Percentiles rank a stretch among this genome's conserved stretches.
These are phyloP conservation scores for Halcyon smyrnensis DNA, from an alignment of 2,797 vertebrate species.

Conservation along the genomic window DNA sequence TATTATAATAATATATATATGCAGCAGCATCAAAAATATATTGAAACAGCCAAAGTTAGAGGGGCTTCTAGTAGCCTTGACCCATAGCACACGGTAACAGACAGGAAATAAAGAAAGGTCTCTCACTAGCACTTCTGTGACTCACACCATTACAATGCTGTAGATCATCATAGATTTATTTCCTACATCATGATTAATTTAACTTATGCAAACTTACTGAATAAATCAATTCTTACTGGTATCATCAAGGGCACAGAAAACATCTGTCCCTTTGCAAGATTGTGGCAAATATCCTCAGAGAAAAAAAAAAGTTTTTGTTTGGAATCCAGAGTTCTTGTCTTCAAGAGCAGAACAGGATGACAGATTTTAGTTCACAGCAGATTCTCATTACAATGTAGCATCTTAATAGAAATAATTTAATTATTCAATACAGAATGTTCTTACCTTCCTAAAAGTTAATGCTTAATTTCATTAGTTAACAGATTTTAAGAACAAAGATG, in stretches of 20 bases:
- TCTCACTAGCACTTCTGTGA: not conserved
- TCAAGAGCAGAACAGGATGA: not conserved
- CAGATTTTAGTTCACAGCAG: not conserved
- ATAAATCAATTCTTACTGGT: not conserved
- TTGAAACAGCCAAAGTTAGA: not conserved
- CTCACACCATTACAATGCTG: not conserved
- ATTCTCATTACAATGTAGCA: not conserved
- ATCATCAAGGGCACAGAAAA: not conserved
- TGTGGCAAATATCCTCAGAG: not conserved
- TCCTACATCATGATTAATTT: not conserved
- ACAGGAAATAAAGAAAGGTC: not conserved
- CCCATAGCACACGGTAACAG: not conserved
- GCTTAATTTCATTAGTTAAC: fast-evolving
- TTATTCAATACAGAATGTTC: not conserved
- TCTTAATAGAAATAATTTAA: constrained; percentile 15
- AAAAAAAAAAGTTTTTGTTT: not conserved
- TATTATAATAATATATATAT: too few species aligned
- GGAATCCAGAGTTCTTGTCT: not conserved
- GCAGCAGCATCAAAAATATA: not conserved
- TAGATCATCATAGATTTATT: not conserved
- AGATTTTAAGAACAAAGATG: not conserved
- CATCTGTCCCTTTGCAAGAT: not conserved
- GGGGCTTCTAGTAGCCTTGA: not conserved
- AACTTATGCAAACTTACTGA: not conserved
- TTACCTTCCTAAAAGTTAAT: not conserved